Evolutionary conservation across 2,797 vertebrate species (phyloP), one percentile per base, ranked within the genome.

Genomic region (Coendou prehensilis): DNA sequence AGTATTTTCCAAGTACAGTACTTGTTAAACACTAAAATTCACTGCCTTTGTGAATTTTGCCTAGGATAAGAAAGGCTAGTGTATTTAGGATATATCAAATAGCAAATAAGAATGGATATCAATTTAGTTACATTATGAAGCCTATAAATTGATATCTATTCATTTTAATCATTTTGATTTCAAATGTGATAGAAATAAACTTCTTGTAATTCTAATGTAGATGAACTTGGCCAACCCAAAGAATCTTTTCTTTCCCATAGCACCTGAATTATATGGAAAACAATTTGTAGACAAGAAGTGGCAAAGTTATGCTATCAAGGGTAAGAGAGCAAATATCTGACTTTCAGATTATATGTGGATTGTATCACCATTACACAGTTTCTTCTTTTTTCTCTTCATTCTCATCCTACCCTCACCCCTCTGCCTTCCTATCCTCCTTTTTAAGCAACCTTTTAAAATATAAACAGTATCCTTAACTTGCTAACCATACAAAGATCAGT

Each of bases 131-230:
- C 26, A 73, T 75, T 59, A 37, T 78, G n/a, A 22, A 69, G 11
- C 22, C 95, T 23, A 52, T 54, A 78, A 47, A 7, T 7, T 80
- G 73, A 76, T 80, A 83, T 9, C 1, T 50, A 82, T 37, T 33
- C 26, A 67, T 76, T 69, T 33, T 87, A 75, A 87, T 80, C 17
- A 90, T 69, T 89, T 87, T 73, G 56, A 52, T 54, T 92, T 73
- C 22, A 5, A 26, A 26, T 61, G 0, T 63, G 13, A 81, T 14
- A 26, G 52, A 95, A 95, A 92, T 85, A 61, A 69, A 84, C 63
- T 3, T 52, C 84, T 59, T 94, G 13, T 15, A 76, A 50, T 47
- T 90, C 47, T 79, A 56, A 83, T 33, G 57, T 26, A 33, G 20
- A 9, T 84, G 33, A 75, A 67, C 23, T 7, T 64, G 45, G 9